Conservation (phyloP, 2,888 invertebrate genomes). For the Hofmannophila pseudospretella region DNA sequence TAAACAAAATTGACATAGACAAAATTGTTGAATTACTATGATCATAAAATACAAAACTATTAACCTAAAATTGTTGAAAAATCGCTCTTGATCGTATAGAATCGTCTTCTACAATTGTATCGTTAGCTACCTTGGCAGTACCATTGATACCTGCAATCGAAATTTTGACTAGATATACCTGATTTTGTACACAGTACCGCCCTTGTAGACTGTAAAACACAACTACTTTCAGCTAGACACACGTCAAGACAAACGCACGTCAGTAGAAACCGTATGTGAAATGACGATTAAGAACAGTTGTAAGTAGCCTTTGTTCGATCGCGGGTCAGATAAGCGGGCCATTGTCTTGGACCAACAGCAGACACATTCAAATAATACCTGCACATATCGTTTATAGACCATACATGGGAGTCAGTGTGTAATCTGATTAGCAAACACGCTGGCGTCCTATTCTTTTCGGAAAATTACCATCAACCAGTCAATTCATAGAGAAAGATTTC, state of each 20-base stretch:
- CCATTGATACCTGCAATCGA: too few relatives aligned
- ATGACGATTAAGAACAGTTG: constrained; percentile 76
- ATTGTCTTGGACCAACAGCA: constrained; percentile 48
- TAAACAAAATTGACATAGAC: too few relatives aligned
- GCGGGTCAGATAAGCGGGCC: constrained; percentile 46
- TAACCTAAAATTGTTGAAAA: too few relatives aligned
- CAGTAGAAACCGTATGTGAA: constrained; percentile 72
- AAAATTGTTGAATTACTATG: too few relatives aligned
- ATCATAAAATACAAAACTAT: too few relatives aligned
- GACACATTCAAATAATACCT: constrained; percentile 36
- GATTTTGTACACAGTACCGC: constrained; percentile 11
- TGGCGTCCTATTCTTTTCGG: too few relatives aligned
- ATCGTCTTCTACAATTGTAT: too few relatives aligned
- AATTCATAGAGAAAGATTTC: too few relatives aligned
- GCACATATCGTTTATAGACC: constrained; percentile 17
- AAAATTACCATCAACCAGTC: too few relatives aligned
- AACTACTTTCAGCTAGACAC: constrained; percentile 49
- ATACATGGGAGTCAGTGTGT: not conserved
- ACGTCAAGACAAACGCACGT: constrained; percentile 45
- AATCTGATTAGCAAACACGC: not conserved
- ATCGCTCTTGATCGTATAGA: too few relatives aligned
- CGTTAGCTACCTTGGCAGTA: too few relatives aligned
- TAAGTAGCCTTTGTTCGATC: constrained; percentile 75
- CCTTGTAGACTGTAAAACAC: constrained; percentile 8
- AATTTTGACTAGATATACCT: too few relatives aligned